A percentile compares a stretch with the other conserved stretches of the same genome.
Conservation (phyloP, 2,113 vertebrate genomes). For the Artemisiospiza belli region DNA sequence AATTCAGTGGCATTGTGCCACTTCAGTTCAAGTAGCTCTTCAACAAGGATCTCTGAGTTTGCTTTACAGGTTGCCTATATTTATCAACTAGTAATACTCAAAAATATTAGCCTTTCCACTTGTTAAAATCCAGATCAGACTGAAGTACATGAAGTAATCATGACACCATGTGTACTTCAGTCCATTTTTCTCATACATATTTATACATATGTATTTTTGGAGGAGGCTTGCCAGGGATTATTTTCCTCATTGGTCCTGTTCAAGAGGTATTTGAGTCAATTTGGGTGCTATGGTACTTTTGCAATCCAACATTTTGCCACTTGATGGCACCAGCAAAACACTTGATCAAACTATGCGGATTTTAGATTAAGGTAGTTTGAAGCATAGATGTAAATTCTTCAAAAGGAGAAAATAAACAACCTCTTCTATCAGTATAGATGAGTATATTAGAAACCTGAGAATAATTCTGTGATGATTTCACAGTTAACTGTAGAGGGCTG, state of each 20-base stretch:
- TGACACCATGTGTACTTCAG: neutral
- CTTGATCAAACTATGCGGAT: accelerated
- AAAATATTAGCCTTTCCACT: neutral
- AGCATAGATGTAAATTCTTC: neutral
- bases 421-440: neutral
- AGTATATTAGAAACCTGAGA: neutral
- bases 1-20: neutral
- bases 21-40: neutral
- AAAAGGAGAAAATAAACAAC: neutral
- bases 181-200: neutral
- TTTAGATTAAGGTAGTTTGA: neutral
- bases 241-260: neutral
- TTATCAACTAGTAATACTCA: neutral
- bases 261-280: neutral
- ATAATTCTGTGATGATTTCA: neutral
- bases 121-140: neutral
- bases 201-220: neutral
- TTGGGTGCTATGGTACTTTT: neutral
- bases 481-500: neutral
- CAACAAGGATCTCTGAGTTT: neutral
- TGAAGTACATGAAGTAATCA: neutral
- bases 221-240: neutral
- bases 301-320: constrained; percentile 57
- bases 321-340: constrained; percentile 67
- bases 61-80: neutral